Evolutionary conservation across 1,140 invertebrate genomes (phyloP).

Genomic region (Drosophila nannoptera): DNA sequence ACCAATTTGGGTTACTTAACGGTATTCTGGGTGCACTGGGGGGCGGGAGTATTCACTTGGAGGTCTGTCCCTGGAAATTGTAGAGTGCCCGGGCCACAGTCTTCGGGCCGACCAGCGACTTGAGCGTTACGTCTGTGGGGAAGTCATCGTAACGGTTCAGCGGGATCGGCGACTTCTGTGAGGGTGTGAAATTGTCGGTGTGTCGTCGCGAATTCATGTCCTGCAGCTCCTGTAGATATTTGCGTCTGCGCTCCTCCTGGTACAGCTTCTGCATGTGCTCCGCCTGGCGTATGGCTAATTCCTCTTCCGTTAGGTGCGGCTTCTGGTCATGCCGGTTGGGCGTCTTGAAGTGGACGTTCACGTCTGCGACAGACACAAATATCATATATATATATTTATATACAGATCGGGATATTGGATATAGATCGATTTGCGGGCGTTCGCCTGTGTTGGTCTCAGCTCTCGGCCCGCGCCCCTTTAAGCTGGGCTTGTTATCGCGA

Average conservation of each 20-base stretch:
- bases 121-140: slow-evolving; percentile 81
- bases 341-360: slow-evolving; percentile 94
- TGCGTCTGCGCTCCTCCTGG: slow-evolving; percentile 90
- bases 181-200: slow-evolving; percentile 94
- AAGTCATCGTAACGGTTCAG: slow-evolving; percentile 95
- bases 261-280: slow-evolving; percentile 94
- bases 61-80: slow-evolving; percentile 93
- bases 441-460: neutral
- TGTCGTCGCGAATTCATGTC: slow-evolving; percentile 94
- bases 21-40: too few relatives aligned
- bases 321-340: slow-evolving; percentile 92
- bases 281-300: slow-evolving; percentile 90
- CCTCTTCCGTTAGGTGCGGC: slow-evolving; percentile 89
- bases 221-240: slow-evolving; percentile 92
- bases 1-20: neutral
- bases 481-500: slow-evolving; percentile 4
- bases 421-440: neutral
- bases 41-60: slow-evolving; percentile 79
- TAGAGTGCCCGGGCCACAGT: slow-evolving; percentile 92
- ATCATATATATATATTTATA: slow-evolving; percentile 80
- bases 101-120: slow-evolving; percentile 82
- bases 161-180: slow-evolving; percentile 95
- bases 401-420: slow-evolving; percentile 3
- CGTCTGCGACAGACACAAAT: slow-evolving; percentile 92
- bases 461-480: neutral